Conservation (phyloP, 1,140 invertebrate species). For the Drosophila pallidifrons region DNA sequence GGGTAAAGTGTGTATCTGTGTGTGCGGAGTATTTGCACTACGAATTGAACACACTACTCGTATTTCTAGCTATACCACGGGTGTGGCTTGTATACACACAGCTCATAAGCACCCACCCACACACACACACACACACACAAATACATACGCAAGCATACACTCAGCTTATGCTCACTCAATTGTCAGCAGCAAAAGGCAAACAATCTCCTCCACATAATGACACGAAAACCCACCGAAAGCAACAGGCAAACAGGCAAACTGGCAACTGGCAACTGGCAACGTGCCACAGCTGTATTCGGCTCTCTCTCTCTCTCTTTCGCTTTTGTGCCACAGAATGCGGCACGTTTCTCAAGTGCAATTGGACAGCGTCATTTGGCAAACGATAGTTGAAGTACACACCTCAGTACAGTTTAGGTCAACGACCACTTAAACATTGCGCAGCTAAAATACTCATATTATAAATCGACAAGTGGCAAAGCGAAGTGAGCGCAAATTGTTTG, state of each 20-base stretch:
- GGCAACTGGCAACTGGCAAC: slow-evolving; percentile 19
- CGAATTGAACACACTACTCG: slow-evolving; percentile 20
- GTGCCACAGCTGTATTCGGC: slow-evolving; percentile 3
- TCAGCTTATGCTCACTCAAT: slow-evolving; percentile 19
- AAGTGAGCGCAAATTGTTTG: too few relatives aligned
- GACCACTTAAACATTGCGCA: too few relatives aligned
- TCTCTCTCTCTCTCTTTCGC: too few relatives aligned
- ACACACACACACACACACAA: slow-evolving; percentile 7
- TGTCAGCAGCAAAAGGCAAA: slow-evolving; percentile 35
- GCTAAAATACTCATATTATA: too few relatives aligned
- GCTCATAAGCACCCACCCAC: slow-evolving; percentile 24
- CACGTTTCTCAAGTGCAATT: slow-evolving; percentile 18
- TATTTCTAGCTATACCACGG: background rate
- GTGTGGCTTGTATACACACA: slow-evolving; percentile 44
- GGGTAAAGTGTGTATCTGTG: slow-evolving; percentile 2
- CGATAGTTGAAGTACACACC: too few relatives aligned
- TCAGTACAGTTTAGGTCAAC: too few relatives aligned
- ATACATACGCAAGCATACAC: slow-evolving; percentile 16
- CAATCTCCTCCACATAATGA: slow-evolving; percentile 48
- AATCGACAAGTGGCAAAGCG: too few relatives aligned
- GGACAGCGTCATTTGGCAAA: slow-evolving; percentile 1
- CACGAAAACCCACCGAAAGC: slow-evolving; percentile 9
- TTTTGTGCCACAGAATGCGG: background rate
- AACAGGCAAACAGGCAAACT: background rate
- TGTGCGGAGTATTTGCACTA: slow-evolving; percentile 15